Conservation (phyloP, 1,140 invertebrate species). For the Thalassaphorura encarpata region DNA sequence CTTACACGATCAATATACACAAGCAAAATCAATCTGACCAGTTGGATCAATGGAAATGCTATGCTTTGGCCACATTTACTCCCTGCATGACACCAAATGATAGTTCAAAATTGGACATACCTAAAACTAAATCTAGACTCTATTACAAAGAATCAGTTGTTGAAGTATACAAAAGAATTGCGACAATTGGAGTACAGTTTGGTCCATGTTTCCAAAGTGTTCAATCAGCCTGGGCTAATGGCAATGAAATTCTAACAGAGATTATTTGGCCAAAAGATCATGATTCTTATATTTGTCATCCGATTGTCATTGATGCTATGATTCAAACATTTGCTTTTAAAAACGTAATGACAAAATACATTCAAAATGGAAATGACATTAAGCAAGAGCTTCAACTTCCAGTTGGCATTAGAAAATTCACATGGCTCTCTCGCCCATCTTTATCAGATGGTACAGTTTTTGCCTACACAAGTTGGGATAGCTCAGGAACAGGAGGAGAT, state of each 20-base stretch:
- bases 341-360: background rate
- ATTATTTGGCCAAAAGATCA: background rate
- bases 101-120: background rate
- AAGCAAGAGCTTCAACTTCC: slow-evolving; percentile 14
- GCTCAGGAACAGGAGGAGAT: background rate
- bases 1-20: background rate
- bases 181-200: slow-evolving; percentile 15
- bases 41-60: slow-evolving; percentile 13
- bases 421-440: slow-evolving; percentile 6
- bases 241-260: slow-evolving; percentile 4
- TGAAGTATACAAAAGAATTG: slow-evolving; percentile 1
- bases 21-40: background rate
- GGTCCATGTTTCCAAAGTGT: slow-evolving; percentile 16
- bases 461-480: background rate
- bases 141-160: background rate
- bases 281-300: slow-evolving; percentile 15
- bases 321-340: slow-evolving; percentile 13
- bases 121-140: background rate
- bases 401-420: slow-evolving; percentile 16
- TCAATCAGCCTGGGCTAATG: background rate
- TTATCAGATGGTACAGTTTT: background rate
- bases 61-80: slow-evolving; percentile 7
- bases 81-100: background rate
- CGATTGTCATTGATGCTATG: slow-evolving; percentile 16
- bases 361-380: background rate